phyloP scores from a whole-genome alignment of 2,113 vertebrate genomes.

The Willisornis vidua region DNA sequence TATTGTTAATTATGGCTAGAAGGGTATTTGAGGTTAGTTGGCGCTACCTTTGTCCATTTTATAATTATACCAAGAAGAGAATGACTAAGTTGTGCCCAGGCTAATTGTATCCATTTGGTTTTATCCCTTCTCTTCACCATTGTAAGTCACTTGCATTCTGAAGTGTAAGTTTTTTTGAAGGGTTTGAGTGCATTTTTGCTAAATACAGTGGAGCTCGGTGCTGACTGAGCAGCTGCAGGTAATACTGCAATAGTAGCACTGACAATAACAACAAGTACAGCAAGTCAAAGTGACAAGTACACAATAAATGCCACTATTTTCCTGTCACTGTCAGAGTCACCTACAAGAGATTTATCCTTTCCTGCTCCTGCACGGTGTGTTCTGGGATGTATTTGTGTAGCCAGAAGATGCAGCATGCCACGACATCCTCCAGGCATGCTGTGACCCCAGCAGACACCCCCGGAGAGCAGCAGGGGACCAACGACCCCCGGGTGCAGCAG shows the following conservation, averaged over 20 bases:
- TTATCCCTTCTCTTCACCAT: background rate
- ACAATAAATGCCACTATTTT: background rate
- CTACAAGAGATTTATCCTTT: background rate
- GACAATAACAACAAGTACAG: background rate
- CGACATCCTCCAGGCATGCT: background rate
- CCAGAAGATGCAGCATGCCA: fast-evolving
- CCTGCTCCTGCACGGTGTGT: background rate
- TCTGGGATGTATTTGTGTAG: background rate
- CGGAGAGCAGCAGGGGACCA: no score
- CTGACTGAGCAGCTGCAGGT: background rate
- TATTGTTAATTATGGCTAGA: constrained; percentile 58
- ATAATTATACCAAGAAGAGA: constrained; percentile 36
- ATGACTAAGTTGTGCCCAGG: constrained; percentile 49
- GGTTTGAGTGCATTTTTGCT: background rate
- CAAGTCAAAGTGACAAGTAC: background rate
- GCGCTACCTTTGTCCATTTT: constrained; percentile 62
- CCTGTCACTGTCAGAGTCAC: background rate
- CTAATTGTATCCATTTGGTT: constrained; percentile 59
- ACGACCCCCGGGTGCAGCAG: background rate
- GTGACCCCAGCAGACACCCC: no score
- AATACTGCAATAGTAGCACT: background rate
- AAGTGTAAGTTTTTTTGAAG: background rate
- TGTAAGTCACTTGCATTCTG: background rate
- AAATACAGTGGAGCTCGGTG: background rate
- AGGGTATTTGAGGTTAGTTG: constrained; percentile 54